Evolutionary conservation across 2,113 vertebrate species (phyloP), one percentile per base, ranked within the genome.

Genomic region (Danionella cerebrum): DNA sequence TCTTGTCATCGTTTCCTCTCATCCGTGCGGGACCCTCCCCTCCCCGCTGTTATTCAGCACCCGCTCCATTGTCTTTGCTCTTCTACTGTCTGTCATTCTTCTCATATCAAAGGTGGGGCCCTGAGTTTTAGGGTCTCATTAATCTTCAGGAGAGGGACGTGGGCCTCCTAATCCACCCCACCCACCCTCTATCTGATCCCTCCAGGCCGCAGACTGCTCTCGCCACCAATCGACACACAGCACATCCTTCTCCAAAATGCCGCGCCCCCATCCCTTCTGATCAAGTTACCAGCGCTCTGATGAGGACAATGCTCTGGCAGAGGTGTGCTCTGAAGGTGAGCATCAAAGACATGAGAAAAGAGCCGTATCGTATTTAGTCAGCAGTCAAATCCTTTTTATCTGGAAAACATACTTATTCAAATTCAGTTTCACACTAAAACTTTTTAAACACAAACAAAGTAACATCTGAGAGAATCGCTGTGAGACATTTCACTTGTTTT

Each of bases 91-190:
- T 84, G 74, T 84, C 77, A 84, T 72, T 76, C 73, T 44, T 22
- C 75, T 65, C 31, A 71, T 82, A 76, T 84, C 83, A 80, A 85
- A 85, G 83, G 53, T 73, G 1, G 76, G 67, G 82, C 81, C 75
- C 27, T 33, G 59, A 55, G 71, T 78, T 41, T 70, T 69, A 72
- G 68, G 84, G 76, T 75, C 84, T 76, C 80, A 92, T 91, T 85
- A 84, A 91, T 90, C 90, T 91, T 71, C 66, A 51, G 78, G 63
- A 57, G 69, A 73, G 70, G 84, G 88, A 89, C 89, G 86, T 78
- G 81, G 86, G 79, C 78, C 86, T 77, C 52, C 72, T 76, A 72
- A 80, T 77, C 86, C 89, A 86, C 79, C 85, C 68, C 78, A 79
- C 83, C 78, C 66, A 87, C 86, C 87, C 75, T 74, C 59, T 54